Evolutionary conservation across 2,888 invertebrate genomes (phyloP), one percentile per base, ranked within the genome.

Genomic region (Syritta pipiens): DNA sequence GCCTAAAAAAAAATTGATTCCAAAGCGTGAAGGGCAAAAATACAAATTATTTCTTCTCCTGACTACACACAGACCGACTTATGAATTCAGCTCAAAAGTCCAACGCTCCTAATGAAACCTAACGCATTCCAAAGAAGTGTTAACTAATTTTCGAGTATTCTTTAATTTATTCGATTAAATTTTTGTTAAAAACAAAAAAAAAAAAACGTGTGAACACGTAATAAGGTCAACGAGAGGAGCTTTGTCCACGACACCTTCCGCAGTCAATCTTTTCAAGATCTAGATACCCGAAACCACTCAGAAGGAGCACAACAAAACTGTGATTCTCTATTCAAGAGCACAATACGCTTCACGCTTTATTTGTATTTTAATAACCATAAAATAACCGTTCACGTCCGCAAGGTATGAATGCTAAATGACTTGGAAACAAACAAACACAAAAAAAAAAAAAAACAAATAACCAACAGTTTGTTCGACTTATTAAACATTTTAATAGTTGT

Each of bases 401-500:
- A 37, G 59, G 53, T 60, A 46, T 49, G 42, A 49, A 51, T 59
- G 49, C 37, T 71, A 63, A 63, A 71, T 76, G 51, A 59, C 10
- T 51, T 40, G 28, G 32, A 51, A 42, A 53, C 28, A 20, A 32
- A 26, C 1, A 46, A 59, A 30, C 12, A 17, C 37, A 37, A 37
- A 17, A 6, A 17, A 17, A 14, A 9, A 17, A 10, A n/a, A n/a
- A n/a, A n/a, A n/a, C n/a, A n/a, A n/a, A n/a, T 28, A 12, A 46
- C 22, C 1, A 51, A 30, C 14, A 49, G 35, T 55, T 44, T 40
- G 48, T 53, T 53, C 32, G 24, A 67, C 51, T 37, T 63, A 53
- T 63, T 63, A 65, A 63, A 49, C 26, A 24, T 20, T 57, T 63
- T 76, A 76, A 76, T 71, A 28, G 63, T 22, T 51, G 49, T 40